Conservation (phyloP, 2,113 vertebrate genomes). For the Clarias batrachus region DNA sequence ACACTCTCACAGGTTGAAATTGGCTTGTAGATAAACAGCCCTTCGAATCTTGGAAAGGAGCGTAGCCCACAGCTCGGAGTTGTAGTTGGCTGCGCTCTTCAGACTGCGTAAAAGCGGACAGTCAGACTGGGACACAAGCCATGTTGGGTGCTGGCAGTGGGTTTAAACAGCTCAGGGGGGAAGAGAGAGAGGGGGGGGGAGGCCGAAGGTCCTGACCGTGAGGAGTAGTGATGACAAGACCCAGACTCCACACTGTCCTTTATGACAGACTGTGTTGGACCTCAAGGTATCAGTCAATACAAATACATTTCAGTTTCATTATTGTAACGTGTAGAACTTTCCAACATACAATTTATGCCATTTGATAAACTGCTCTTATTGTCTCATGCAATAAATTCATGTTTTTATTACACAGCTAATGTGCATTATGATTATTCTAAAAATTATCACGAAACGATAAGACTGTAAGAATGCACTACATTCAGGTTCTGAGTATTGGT, state of each 20-base stretch:
- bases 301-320: constrained; percentile 24
- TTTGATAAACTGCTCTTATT: neutral
- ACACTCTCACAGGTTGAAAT: constrained; percentile 41
- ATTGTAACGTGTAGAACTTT: neutral
- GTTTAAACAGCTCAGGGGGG: constrained; percentile 21
- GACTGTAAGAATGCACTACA: neutral
- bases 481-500: neutral
- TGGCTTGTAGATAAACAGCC: constrained; percentile 58
- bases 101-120: constrained; percentile 46
- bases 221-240: constrained; percentile 31
- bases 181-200: neutral
- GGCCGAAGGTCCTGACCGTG: neutral
- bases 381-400: neutral
- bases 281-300: constrained; percentile 23
- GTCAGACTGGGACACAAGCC: constrained; percentile 52
- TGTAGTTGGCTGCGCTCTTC: constrained; percentile 48
- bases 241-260: constrained; percentile 22
- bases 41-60: constrained; percentile 51
- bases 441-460: neutral
- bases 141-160: constrained; percentile 44
- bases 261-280: constrained; percentile 24
- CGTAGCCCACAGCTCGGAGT: constrained; percentile 46
- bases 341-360: neutral
- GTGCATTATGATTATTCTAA: neutral
- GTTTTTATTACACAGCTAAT: neutral